phyloP scores from a whole-genome alignment of 2,797 vertebrate genomes.

The Spondyliosoma cantharus region DNA sequence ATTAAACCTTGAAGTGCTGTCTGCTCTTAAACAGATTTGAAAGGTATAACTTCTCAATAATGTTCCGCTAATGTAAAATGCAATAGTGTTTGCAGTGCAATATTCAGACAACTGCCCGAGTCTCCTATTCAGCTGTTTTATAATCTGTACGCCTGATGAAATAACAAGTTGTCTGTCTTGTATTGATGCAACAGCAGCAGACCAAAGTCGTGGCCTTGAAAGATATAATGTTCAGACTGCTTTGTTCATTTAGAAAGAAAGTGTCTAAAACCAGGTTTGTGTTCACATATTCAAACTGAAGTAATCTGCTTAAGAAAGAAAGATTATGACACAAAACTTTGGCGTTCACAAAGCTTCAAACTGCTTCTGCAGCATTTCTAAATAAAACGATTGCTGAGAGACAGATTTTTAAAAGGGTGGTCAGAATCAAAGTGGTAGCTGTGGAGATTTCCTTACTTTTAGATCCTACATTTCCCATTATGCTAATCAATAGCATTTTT shows the following conservation, averaged over 20 bases:
- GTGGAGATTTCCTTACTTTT: too few species aligned
- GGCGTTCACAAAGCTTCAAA: not conserved
- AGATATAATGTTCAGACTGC: not conserved
- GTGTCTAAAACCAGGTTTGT: not conserved
- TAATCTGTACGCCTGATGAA: not conserved
- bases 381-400: too few species aligned
- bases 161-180: not conserved
- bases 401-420: too few species aligned
- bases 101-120: not conserved
- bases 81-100: not conserved
- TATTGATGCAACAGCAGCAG: not conserved
- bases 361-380: not conserved
- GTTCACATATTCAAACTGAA: not conserved
- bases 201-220: not conserved
- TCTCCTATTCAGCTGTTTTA: not conserved
- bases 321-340: not conserved
- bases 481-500: too few species aligned
- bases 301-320: not conserved
- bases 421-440: too few species aligned
- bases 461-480: too few species aligned
- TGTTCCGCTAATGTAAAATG: not conserved
- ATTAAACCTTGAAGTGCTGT: constrained; percentile 16
- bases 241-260: not conserved
- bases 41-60: not conserved
- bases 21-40: not conserved